phyloP scores from a whole-genome alignment of 2,113 vertebrate species.

The Xiphorhynchus elegans region DNA sequence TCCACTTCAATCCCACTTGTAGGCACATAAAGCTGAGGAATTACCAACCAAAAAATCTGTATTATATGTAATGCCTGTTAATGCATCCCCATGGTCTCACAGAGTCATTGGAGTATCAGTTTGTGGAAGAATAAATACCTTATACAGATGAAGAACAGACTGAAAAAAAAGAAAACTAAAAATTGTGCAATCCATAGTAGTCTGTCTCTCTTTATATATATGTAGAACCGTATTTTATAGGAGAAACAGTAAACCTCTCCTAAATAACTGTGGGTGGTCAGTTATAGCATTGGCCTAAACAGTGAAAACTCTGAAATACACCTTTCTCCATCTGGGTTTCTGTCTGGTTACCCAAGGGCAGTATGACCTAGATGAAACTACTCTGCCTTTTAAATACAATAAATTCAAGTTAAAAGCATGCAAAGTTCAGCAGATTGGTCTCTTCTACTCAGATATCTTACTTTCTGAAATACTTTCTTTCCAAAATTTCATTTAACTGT shows the following conservation, averaged over 20 bases:
- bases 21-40: background rate
- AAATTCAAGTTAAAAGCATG: conserved; percentile 30
- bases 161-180: background rate
- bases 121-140: background rate
- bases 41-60: background rate
- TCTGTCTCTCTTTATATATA: background rate
- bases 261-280: conserved; percentile 23
- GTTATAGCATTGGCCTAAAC: background rate
- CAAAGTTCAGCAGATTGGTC: background rate
- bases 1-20: background rate
- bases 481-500: background rate
- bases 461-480: background rate
- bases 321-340: conserved; percentile 27
- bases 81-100: background rate
- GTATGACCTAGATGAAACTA: conserved; percentile 39
- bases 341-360: conserved; percentile 37
- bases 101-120: background rate
- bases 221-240: background rate
- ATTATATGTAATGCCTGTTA: background rate
- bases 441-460: background rate
- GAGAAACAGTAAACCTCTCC: background rate
- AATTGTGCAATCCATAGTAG: background rate
- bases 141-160: background rate
- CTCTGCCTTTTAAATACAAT: conserved; percentile 9
- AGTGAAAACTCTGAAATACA: background rate